Base-by-base conservation (phyloP, 2,888 invertebrate species). In the Cheilosia impressa region DNA sequence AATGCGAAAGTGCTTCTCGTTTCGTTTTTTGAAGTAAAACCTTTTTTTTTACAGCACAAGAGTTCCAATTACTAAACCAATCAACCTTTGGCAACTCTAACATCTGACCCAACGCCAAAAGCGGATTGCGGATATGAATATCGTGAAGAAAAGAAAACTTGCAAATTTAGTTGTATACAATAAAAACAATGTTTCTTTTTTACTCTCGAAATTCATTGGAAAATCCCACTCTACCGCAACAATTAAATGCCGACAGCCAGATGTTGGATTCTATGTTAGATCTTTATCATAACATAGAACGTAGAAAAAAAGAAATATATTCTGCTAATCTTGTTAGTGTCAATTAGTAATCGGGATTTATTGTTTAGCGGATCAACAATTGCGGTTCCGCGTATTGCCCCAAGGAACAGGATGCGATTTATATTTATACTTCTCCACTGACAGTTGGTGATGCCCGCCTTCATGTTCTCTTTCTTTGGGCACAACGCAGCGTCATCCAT, bases 381-480 rank as follows among this genome's bases (percentile, higher is more conserved):
- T n/a, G 22, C 19, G 27, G 47, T 60, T 71, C 52, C 45, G 71
- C 55, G 60, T 57, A 62, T 60, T 34, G 63, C 77, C 69, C 62
- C 68, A 62, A 52, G 80, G 68, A 73, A 73, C 68, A 83, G 83
- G 83, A 83, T 83, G 52, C 65, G 24, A 76, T 47, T 52, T 57
- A 52, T 52, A 69, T 58, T 47, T 47, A 69, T 58, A 34, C 38
- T 31, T 27, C 19, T 63, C 34, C 27, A 66, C 63, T 57, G 69
- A 72, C 66, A 76, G 27, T 57, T 76, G 69, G 7, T 69, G 27
- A 75, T 53, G 71, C 62, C 69, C 69, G 81, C 63, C 76, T 65
- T 63, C 58, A 57, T 43, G 24, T 45, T 57, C 22, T 73, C 17
- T 60, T 17, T 50, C 50, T 22, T 19, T 50, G 27, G 15, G 58